Percentiles rank a stretch among this genome's conserved stretches.
Conservation (phyloP, 2,888 invertebrate genomes). For the Dromius quadrimaculatus region DNA sequence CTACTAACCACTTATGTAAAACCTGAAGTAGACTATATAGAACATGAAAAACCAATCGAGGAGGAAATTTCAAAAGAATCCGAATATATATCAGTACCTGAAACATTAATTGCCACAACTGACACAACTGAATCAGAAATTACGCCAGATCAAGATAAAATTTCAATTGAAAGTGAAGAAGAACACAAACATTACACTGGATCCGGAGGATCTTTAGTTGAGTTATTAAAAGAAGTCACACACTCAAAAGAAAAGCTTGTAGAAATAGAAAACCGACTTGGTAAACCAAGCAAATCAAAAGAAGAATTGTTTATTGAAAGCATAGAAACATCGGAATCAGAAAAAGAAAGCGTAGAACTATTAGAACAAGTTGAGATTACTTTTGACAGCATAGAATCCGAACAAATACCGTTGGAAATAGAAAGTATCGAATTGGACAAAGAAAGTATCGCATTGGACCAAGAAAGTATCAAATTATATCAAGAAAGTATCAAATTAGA, state of each 20-base stretch:
- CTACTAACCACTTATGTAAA: too few species aligned
- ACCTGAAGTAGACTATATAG: too few species aligned
- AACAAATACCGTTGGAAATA: not conserved
- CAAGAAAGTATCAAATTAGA: conserved; percentile 1
- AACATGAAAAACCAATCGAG: too few species aligned
- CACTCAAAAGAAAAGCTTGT: conserved; percentile 10
- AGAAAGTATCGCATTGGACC: not conserved
- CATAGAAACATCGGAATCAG: not conserved
- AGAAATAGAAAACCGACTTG: not conserved
- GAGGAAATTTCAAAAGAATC: too few species aligned
- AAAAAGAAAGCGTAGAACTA: not conserved
- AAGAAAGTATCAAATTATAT: not conserved
- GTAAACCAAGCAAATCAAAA: not conserved
- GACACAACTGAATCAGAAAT: too few species aligned
- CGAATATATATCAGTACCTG: too few species aligned
- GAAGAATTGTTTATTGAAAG: not conserved
- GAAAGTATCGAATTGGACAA: not conserved
- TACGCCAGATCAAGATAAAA: not conserved
- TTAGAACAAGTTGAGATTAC: not conserved
- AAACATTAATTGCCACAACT: too few species aligned
- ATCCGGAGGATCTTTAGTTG: conserved; percentile 4
- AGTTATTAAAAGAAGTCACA: not conserved
- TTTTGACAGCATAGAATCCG: not conserved
- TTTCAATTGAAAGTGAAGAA: not conserved
- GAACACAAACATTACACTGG: not conserved